These are phyloP conservation scores for Boleophthalmus pectinirostris DNA, from an alignment of 2,113 vertebrate genomes.

Conservation along the genomic window DNA sequence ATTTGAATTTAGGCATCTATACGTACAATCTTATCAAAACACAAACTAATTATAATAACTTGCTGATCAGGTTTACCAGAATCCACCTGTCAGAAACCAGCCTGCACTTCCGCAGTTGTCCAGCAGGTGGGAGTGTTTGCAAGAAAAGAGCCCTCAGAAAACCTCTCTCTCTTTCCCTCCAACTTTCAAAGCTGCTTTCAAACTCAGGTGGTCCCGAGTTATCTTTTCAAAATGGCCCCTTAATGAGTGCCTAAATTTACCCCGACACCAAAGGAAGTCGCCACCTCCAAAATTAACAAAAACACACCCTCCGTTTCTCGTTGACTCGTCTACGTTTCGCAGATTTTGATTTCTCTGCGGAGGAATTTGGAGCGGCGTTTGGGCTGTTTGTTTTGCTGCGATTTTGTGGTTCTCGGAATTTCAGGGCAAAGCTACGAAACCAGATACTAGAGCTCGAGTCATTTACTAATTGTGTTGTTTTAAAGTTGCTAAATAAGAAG, in stretches of 20 bases:
- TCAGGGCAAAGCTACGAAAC: neutral
- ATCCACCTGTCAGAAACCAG: conserved; percentile 17
- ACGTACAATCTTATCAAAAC: no score
- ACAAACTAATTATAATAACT: no score
- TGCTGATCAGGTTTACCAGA: neutral
- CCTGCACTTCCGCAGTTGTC: conserved; percentile 19
- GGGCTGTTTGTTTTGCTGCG: conserved; percentile 39
- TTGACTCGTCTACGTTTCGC: conserved; percentile 56
- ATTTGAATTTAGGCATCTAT: no score
- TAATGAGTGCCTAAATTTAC: conserved; percentile 27
- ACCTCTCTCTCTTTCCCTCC: neutral
- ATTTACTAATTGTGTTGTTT: conserved; percentile 5
- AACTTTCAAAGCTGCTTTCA: conserved; percentile 12
- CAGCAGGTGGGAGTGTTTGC: conserved; percentile 71
- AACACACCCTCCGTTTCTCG: conserved; percentile 10
- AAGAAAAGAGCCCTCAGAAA: neutral
- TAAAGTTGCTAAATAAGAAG: neutral
- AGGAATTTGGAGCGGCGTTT: conserved; percentile 47
- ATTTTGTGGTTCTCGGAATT: neutral
- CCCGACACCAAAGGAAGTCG: conserved; percentile 22
- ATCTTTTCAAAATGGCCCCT: conserved; percentile 17
- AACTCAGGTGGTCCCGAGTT: conserved; percentile 32
- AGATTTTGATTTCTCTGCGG: conserved; percentile 43
- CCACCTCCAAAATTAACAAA: conserved; percentile 34
- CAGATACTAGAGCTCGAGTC: neutral